Conservation (phyloP, 2,797 vertebrate genomes). For the Sebastolobus altivelis region DNA sequence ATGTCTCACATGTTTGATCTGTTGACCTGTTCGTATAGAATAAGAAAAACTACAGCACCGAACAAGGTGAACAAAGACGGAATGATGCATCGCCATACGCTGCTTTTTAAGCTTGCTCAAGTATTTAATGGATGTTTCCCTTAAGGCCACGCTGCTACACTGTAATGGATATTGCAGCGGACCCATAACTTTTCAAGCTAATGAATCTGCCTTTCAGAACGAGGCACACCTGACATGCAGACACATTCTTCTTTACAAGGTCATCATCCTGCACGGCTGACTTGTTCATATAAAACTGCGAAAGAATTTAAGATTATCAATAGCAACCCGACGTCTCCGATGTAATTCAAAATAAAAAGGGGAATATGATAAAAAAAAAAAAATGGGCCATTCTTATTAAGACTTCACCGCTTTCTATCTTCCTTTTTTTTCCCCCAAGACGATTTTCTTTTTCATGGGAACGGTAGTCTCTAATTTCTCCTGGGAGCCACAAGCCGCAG, state of each 20-base stretch:
- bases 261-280: slow-evolving; percentile 53
- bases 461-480: slow-evolving; percentile 81
- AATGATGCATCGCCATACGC: slow-evolving; percentile 8
- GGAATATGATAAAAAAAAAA: slow-evolving; percentile 56
- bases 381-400: slow-evolving; percentile 65
- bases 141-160: slow-evolving; percentile 25
- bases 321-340: slow-evolving; percentile 46
- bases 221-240: slow-evolving; percentile 54
- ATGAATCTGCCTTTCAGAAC: slow-evolving; percentile 52
- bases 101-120: slow-evolving; percentile 29
- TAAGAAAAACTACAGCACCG: neutral
- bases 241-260: slow-evolving; percentile 67
- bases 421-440: slow-evolving; percentile 27
- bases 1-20: neutral
- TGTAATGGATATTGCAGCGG: slow-evolving; percentile 38
- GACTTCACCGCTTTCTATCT: slow-evolving; percentile 64
- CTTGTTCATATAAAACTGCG: slow-evolving; percentile 64
- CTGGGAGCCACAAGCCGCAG: slow-evolving; percentile 76
- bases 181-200: slow-evolving; percentile 48
- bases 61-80: slow-evolving; percentile 14
- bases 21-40: neutral
- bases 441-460: slow-evolving; percentile 72
- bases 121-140: slow-evolving; percentile 37
- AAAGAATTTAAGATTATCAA: slow-evolving; percentile 59
- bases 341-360: slow-evolving; percentile 60